These are phyloP conservation scores for Paramormyrops kingsleyae DNA, from an alignment of 2,113 vertebrate genomes.

Conservation along the genomic window DNA sequence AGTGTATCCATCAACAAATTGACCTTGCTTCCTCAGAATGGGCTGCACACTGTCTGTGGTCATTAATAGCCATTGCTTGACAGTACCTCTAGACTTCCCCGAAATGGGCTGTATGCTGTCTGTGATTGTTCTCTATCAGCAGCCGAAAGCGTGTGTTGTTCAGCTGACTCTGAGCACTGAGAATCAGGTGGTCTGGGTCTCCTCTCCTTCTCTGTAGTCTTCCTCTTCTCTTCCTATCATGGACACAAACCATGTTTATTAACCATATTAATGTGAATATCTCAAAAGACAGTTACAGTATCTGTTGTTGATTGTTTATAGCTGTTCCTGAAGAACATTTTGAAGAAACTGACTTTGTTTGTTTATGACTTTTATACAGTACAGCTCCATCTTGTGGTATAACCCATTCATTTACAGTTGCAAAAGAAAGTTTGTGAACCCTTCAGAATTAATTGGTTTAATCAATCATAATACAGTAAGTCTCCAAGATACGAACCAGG, in stretches of 20 bases:
- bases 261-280: neutral
- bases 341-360: neutral
- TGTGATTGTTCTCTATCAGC: constrained; percentile 12
- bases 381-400: neutral
- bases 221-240: constrained; percentile 48
- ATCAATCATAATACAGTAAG: too few species aligned
- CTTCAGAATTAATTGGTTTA: neutral
- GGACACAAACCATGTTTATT: neutral
- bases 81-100: neutral
- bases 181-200: constrained; percentile 35
- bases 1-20: neutral
- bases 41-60: neutral
- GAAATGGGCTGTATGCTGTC: neutral
- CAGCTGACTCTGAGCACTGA: constrained; percentile 23
- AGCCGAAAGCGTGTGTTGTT: constrained; percentile 3
- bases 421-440: neutral
- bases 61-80: neutral
- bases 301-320: neutral
- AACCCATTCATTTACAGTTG: neutral
- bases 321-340: too few species aligned
- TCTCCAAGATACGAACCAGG: neutral
- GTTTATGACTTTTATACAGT: neutral
- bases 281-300: neutral
- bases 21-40: neutral
- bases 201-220: constrained; percentile 36